Percentiles rank a stretch among this genome's conserved stretches.
phyloP scores from a whole-genome alignment of 2,888 invertebrate genomes.

The Zaprionus bogoriensis region DNA sequence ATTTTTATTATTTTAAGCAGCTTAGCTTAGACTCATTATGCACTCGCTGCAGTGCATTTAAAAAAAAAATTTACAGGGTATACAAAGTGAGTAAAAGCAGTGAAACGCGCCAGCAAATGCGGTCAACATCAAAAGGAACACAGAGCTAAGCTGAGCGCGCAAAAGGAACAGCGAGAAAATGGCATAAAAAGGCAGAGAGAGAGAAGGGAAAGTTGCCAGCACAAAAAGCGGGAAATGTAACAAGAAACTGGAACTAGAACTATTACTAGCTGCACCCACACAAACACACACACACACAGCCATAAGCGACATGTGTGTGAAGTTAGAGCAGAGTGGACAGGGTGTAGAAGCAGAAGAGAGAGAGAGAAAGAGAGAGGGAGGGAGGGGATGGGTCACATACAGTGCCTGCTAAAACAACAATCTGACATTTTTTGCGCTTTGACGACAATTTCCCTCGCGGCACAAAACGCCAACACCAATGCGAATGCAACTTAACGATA shows the following conservation, averaged over 20 bases:
- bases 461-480: conserved; percentile 58
- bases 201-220: conserved; percentile 2
- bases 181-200: background rate
- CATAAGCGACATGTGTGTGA: conserved; percentile 39
- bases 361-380: background rate
- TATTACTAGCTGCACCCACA: conserved; percentile 45
- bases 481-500: conserved; percentile 60
- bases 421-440: conserved; percentile 70
- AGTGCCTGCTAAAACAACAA: conserved; percentile 65
- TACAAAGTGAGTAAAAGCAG: conserved; percentile 30
- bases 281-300: conserved; percentile 22
- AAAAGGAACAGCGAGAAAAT: background rate
- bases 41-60: background rate
- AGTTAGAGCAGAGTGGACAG: background rate
- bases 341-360: conserved; percentile 4
- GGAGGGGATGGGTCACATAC: background rate
- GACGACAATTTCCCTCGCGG: conserved; percentile 75
- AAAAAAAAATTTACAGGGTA: conserved; percentile 1
- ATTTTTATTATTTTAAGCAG: background rate
- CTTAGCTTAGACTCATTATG: too few species aligned
- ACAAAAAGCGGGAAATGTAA: conserved; percentile 22
- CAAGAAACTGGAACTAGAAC: conserved; percentile 59
- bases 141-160: conserved; percentile 14
- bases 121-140: conserved; percentile 68
- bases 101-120: conserved; percentile 54